Evolutionary conservation across 2,888 invertebrate genomes (phyloP).

Genomic region (Limnephilus lunatus): DNA sequence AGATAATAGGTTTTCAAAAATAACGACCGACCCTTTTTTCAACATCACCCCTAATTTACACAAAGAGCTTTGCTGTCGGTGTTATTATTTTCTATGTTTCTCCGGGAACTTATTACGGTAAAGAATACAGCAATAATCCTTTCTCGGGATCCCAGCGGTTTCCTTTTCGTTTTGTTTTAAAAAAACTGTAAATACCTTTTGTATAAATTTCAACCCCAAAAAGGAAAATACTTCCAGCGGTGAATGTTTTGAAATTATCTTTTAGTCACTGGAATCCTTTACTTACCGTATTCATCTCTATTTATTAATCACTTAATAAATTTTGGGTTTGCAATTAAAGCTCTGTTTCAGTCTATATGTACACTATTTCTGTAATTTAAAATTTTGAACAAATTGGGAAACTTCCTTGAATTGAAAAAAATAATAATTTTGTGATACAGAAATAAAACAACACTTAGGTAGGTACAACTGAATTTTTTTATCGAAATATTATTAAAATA

Average conservation of each 20-base stretch:
- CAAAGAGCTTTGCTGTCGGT: background rate
- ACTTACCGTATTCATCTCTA: background rate
- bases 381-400: background rate
- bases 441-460: background rate
- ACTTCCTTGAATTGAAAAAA: background rate
- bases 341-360: background rate
- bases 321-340: too few species aligned
- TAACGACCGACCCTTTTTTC: slow-evolving; percentile 11
- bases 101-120: background rate
- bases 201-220: background rate
- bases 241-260: background rate
- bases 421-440: background rate
- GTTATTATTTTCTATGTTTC: background rate
- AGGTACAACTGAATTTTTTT: too few species aligned
- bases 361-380: background rate
- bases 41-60: slow-evolving; percentile 1
- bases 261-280: background rate
- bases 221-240: background rate
- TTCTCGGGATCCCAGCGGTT: background rate
- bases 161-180: background rate
- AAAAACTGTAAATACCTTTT: background rate
- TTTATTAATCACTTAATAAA: too few species aligned
- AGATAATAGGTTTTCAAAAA: background rate
- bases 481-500: too few species aligned
- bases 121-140: background rate